These are phyloP conservation scores for Zelostemma sp. DNA, from an alignment of 1,140 invertebrate species.

Conservation along the genomic window DNA sequence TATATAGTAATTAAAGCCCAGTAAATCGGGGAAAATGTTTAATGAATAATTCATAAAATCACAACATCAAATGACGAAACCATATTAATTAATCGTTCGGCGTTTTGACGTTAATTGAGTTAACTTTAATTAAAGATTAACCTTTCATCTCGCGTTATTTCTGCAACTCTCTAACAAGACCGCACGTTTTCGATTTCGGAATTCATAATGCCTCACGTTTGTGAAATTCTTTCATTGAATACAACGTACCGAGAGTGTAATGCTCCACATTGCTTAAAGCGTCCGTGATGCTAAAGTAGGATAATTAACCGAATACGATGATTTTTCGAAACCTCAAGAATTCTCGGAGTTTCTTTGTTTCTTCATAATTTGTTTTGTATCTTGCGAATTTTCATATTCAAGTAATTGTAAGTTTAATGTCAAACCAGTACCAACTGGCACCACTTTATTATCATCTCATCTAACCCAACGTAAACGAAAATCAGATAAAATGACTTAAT, in stretches of 20 bases:
- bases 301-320: conserved; percentile 22
- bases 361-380: too few species aligned
- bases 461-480: too few species aligned
- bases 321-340: conserved; percentile 18
- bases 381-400: too few species aligned
- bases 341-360: too few species aligned
- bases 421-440: too few species aligned
- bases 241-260: conserved; percentile 3
- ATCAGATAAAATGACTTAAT: too few species aligned
- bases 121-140: neutral
- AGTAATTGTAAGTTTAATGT: too few species aligned
- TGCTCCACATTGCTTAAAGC: neutral
- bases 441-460: too few species aligned
- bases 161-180: neutral
- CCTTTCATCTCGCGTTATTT: neutral
- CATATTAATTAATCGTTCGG: too few species aligned
- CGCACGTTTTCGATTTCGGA: conserved; percentile 1
- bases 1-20: neutral
- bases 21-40: too few species aligned
- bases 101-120: too few species aligned
- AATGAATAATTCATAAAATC: neutral
- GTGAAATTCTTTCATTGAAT: conserved; percentile 4
- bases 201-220: neutral
- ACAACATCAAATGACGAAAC: neutral
- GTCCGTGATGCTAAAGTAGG: neutral